A percentile compares a stretch with the other conserved stretches of the same genome.
These are phyloP conservation scores for Noctilio leporinus DNA, from an alignment of 2,113 vertebrate genomes.

Conservation along the genomic window DNA sequence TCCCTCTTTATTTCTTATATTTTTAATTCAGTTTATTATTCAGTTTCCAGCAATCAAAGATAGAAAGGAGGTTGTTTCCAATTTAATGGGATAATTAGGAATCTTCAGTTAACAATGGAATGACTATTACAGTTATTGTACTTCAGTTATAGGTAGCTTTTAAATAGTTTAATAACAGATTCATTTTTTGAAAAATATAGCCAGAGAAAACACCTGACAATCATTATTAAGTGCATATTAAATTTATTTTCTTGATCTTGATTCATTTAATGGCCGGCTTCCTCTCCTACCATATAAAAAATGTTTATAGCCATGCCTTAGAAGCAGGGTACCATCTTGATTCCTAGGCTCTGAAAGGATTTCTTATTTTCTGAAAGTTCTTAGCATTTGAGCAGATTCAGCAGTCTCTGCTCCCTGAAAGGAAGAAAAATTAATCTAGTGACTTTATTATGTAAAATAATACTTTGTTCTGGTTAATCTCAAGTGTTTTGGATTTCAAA, in stretches of 20 bases:
- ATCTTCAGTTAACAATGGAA: neutral
- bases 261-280: neutral
- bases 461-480: conserved; percentile 7
- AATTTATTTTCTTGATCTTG: neutral
- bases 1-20: neutral
- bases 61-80: neutral
- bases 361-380: conserved; percentile 25
- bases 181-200: neutral
- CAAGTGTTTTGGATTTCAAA: conserved; percentile 6
- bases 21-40: neutral
- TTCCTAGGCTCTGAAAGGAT: neutral
- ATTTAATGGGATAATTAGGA: neutral
- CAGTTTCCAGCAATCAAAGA: neutral
- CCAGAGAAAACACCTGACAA: neutral
- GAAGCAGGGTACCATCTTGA: neutral
- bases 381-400: neutral
- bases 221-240: neutral
- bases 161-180: neutral
- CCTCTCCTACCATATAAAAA: neutral
- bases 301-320: neutral
- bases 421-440: conserved; percentile 1
- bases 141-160: neutral
- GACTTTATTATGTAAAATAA: conserved; percentile 20
- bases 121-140: neutral
- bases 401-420: neutral